Evolutionary conservation across 37 sponge, comb jelly and placozoan genomes (phyloP), one percentile per base, ranked within the genome.

Genomic region (Tethya wilhelma): DNA sequence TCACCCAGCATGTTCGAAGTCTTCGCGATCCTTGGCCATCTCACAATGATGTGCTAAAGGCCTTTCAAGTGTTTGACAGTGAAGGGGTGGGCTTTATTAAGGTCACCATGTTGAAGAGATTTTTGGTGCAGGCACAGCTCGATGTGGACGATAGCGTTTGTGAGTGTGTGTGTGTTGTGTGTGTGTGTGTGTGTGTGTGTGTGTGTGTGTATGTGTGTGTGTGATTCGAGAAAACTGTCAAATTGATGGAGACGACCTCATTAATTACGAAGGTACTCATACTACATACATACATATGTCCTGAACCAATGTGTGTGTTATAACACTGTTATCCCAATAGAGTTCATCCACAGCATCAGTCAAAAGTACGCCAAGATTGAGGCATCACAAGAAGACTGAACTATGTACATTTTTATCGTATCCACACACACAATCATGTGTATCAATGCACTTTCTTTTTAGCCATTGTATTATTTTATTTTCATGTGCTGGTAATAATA

Each of bases 1-100:
- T 88, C 4, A 26, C 4, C 4, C 72, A 60, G 37, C 22, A 78
- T 77, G 11, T 56, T 12, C 73, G 64, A 14, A 43, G 6, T 20
- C 49, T 77, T 38, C 19, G 37, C 3, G 26, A 29, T 3, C 36
- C 69, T 33, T 90, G 90, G 90, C 90, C 90, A 8, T 62, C 74
- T 28, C 79, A 90, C 59, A 39, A 33, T 22, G 80, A 84, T 67
- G 90, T 79, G 0, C 71, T 68, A 23, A 79, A 62, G 67, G 90
- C 90, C 5, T 90, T 90, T 49, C 45, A 76, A 19, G 90, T 90
- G 70, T 90, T 90, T 84, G 90, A 90, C 44, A 84, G 79, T 12
- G 90, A 90, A 31, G 90, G 90, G 2, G 32, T 75, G 39, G 79
- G 85, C 38, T 90, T 78, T 59, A 90, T 90, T 23, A 79, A 83